A percentile compares a stretch with the other conserved stretches of the same genome.
Evolutionary conservation across 2,797 vertebrate genomes (phyloP).

Genomic region (Carduelis carduelis): DNA sequence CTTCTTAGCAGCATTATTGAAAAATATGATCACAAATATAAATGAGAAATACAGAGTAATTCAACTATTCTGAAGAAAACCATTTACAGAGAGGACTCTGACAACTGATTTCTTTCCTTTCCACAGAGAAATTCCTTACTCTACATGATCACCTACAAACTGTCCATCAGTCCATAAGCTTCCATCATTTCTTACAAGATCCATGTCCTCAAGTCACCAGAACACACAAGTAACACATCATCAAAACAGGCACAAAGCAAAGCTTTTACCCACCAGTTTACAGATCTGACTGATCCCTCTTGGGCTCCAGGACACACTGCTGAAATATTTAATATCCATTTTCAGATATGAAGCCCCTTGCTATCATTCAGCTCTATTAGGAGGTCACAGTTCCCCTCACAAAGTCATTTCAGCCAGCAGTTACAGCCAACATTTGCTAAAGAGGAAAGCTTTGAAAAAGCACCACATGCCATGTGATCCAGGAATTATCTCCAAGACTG

Average conservation of each 20-base stretch:
- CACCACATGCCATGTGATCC: accelerated
- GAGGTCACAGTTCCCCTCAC: accelerated
- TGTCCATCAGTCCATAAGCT: neutral
- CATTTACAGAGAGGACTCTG: neutral
- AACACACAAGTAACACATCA: neutral
- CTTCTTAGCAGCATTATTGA: neutral
- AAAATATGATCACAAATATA: neutral
- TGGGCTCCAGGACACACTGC: neutral
- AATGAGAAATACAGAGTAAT: neutral
- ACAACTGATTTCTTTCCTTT: neutral
- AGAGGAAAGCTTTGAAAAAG: neutral
- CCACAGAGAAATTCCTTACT: neutral
- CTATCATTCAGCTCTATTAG: neutral
- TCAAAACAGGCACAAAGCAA: neutral
- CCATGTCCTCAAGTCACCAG: neutral
- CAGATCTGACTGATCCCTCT: neutral
- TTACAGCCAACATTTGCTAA: neutral
- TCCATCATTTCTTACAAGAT: neutral
- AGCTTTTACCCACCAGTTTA: neutral
- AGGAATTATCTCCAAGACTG: neutral
- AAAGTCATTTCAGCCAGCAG: neutral
- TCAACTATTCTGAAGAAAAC: neutral
- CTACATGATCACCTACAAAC: neutral
- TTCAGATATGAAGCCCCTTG: neutral
- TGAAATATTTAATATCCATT: neutral